Conservation (phyloP, 2,797 vertebrate genomes). For the Sparus aurata region DNA sequence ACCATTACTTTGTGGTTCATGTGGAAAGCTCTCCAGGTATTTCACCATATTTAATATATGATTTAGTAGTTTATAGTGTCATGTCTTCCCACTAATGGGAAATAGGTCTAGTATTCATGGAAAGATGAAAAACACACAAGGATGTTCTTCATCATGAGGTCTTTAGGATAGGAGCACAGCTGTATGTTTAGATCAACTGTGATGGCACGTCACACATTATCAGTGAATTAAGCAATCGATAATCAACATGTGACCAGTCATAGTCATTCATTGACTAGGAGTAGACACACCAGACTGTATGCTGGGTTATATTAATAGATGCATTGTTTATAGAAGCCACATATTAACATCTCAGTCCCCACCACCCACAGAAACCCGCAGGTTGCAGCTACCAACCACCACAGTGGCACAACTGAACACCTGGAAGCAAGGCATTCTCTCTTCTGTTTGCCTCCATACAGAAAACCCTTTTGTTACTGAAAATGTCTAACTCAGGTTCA, state of each 20-base stretch:
- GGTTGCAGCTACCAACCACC: background rate
- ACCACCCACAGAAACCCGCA: background rate
- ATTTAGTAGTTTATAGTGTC: too few relatives aligned
- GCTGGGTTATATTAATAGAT: background rate
- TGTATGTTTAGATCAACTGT: background rate
- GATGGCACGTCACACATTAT: background rate
- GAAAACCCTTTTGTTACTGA: too few relatives aligned
- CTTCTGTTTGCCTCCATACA: too few relatives aligned
- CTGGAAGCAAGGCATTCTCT: too few relatives aligned
- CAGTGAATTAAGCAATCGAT: too few relatives aligned
- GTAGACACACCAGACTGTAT: background rate
- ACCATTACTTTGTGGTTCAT: constrained; percentile 85
- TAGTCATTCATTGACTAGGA: background rate
- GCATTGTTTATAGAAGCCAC: background rate
- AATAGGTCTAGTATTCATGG: too few relatives aligned
- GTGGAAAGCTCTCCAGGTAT: constrained; percentile 83
- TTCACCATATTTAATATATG: background rate
- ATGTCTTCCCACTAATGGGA: too few relatives aligned
- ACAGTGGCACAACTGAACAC: background rate
- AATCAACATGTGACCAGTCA: background rate
- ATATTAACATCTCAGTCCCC: background rate
- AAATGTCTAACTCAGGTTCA: too few relatives aligned
- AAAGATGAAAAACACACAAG: too few relatives aligned
- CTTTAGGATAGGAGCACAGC: background rate
- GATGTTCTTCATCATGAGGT: background rate